Conservation (phyloP, 2,797 vertebrate species). For the Remorina albescens region DNA sequence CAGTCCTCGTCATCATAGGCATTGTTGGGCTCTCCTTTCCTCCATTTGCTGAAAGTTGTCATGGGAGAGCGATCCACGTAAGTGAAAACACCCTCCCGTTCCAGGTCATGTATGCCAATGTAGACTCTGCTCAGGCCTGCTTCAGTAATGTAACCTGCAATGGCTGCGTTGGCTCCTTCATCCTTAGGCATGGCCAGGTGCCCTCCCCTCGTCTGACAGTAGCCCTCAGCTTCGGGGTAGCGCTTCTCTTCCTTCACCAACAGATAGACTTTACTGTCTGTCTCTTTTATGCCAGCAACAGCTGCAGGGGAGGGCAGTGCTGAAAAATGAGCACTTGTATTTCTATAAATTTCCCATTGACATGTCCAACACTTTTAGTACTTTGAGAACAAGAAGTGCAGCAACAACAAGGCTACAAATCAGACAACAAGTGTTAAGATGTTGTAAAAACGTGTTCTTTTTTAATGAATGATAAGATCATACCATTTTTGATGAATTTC, state of each 20-base stretch:
- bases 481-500: constrained; percentile 99
- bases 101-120: constrained; percentile 95
- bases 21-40: constrained; percentile 94
- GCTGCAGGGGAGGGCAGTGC: constrained; percentile 98
- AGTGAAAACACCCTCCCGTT: constrained; percentile 91
- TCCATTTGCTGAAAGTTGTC: constrained; percentile 97
- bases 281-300: constrained; percentile 97
- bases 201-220: constrained; percentile 94
- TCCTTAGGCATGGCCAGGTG: constrained; percentile 97
- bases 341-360: constrained; percentile 90
- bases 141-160: constrained; percentile 91
- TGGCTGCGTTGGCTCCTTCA: constrained; percentile 88
- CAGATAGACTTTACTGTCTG: constrained; percentile 95
- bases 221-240: constrained; percentile 91
- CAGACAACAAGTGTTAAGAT: neutral
- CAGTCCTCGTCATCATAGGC: constrained; percentile 97
- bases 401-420: neutral
- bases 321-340: constrained; percentile 96
- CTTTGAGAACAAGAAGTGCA: constrained; percentile 37
- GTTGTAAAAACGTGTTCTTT: too few relatives aligned
- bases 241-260: constrained; percentile 98
- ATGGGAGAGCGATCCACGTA: constrained; percentile 93
- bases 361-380: constrained; percentile 65
- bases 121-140: constrained; percentile 93
- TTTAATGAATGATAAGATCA: constrained; percentile 60